Conservation (phyloP, 2,888 invertebrate genomes). For the Pyrochroa serraticornis region DNA sequence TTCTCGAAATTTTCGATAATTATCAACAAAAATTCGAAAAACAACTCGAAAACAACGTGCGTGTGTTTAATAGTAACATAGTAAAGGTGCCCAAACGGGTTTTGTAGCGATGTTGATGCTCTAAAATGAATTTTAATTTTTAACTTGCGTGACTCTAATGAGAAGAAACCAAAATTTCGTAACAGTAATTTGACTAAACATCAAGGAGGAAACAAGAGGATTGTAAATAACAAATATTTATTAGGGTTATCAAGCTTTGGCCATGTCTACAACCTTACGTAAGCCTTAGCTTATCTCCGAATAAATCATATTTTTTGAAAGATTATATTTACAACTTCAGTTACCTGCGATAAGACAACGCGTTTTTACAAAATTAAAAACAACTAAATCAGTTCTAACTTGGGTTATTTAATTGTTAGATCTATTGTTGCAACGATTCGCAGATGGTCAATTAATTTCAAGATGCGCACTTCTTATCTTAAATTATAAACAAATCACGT, state of each 20-base stretch:
- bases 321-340: too few species aligned
- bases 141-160: constrained; percentile 12
- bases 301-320: too few species aligned
- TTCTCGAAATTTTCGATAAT: too few species aligned
- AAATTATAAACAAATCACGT: too few species aligned
- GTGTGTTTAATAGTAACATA: constrained; percentile 4
- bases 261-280: too few species aligned
- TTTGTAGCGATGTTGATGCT: constrained; percentile 8
- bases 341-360: too few species aligned
- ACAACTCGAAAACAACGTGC: constrained; percentile 17
- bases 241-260: too few species aligned
- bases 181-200: neutral
- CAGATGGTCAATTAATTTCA: constrained; percentile 37
- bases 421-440: constrained; percentile 1
- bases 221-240: too few species aligned
- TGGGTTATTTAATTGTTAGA: constrained; percentile 14
- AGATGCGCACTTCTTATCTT: too few species aligned
- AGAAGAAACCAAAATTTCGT: neutral
- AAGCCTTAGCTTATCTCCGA: too few species aligned
- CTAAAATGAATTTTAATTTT: constrained; percentile 14
- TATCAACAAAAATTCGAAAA: constrained; percentile 10
- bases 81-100: constrained; percentile 10
- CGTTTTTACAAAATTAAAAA: too few species aligned
- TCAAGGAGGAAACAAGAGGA: neutral
- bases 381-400: too few species aligned